Evolutionary conservation across 2,797 vertebrate species (phyloP), one percentile per base, ranked within the genome.

Genomic region (Danionella dracula): DNA sequence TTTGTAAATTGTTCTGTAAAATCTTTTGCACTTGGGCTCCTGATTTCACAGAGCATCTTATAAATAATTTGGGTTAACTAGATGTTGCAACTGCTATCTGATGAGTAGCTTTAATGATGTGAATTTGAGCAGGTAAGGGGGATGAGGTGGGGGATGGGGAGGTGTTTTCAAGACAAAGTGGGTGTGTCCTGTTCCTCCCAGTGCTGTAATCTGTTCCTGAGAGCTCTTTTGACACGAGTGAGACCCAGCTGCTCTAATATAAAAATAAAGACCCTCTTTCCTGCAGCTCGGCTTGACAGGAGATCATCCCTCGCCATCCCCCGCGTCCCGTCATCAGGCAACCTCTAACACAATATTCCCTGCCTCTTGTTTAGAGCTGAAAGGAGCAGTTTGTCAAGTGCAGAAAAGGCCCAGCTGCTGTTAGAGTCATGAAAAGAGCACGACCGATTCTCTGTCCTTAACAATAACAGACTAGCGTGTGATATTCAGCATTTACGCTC

Each of bases 221-320:
- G 68, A 23, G 66, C 31, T 63, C 76, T 74, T 77, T n/a, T 80
- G 54, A 1, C 59, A 68, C 65, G 74, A 77, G 72, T 42, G 76
- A 41, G 78, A 73, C 70, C 81, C 90, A 93, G 91, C 91, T 94
- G 91, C 86, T 90, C 85, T 78, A 81, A 89, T 89, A 75, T 85
- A 80, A 88, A 87, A 88, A 91, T 87, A 90, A 92, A 89, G 90
- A 90, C 85, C 82, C 78, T 77, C 78, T 56, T 64, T 71, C 27
- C 60, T 66, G 70, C 66, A 82, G 71, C 82, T 83, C 72, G 79
- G 87, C 87, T 87, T 87, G 85, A 86, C 80, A 59, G 89, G 85
- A 71, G 51, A 68, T 61, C 53, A 46, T 57, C 74, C 48, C 50
- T 16, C 65, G 37, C 55, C 60, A 11, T 29, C 45, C 54, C 8